Conservation (phyloP, 2,888 invertebrate genomes). For the Agapostemon virescens region DNA sequence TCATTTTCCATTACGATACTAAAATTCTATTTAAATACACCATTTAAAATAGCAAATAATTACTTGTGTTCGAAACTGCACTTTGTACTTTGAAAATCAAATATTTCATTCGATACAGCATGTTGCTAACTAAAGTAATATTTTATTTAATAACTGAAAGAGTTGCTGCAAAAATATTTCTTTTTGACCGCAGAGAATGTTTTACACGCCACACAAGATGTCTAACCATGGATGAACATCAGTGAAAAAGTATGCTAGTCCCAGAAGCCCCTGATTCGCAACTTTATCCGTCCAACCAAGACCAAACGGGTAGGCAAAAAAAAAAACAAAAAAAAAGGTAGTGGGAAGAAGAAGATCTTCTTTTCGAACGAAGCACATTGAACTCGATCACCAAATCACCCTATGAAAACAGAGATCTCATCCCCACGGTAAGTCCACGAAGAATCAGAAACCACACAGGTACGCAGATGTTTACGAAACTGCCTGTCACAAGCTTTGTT, state of each 20-base stretch:
- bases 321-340: neutral
- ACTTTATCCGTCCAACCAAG: slow-evolving; percentile 58
- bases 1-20: neutral
- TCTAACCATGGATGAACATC: slow-evolving; percentile 54
- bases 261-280: slow-evolving; percentile 71
- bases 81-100: no score
- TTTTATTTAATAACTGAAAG: no score
- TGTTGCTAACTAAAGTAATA: no score
- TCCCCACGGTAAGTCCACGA: slow-evolving; percentile 48
- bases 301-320: slow-evolving; percentile 53
- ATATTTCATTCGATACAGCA: neutral
- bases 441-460: slow-evolving; percentile 50
- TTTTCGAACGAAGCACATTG: slow-evolving; percentile 60
- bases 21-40: neutral
- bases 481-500: slow-evolving; percentile 73
- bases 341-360: slow-evolving; percentile 20
- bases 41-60: no score
- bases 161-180: slow-evolving; percentile 25
- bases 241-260: slow-evolving; percentile 68
- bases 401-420: slow-evolving; percentile 48
- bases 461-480: slow-evolving; percentile 52
- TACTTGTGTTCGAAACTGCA: no score
- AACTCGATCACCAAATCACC: slow-evolving; percentile 59
- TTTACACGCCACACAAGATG: slow-evolving; percentile 12
- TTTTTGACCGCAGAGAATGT: slow-evolving; percentile 30